Conservation (phyloP, 1,140 invertebrate species). For the Sminthurinus signatus region DNA sequence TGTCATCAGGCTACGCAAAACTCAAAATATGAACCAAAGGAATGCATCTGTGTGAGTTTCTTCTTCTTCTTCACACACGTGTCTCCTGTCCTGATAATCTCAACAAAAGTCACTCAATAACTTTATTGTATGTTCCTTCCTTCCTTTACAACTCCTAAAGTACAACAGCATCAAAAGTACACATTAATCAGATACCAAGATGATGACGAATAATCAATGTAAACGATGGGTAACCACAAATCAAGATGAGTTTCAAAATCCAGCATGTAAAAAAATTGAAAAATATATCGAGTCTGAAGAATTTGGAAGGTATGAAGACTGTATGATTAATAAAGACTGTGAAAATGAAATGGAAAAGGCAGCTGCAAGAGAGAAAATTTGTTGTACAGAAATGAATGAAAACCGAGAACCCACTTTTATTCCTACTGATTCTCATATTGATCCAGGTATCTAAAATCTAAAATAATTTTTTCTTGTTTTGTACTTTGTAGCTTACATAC, state of each 20-base stretch:
- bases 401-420: constrained; percentile 26
- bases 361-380: constrained; percentile 16
- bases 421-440: constrained; percentile 32
- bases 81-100: too few relatives aligned
- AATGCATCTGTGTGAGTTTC: too few relatives aligned
- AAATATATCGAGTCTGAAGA: constrained; percentile 29
- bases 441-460: too few relatives aligned
- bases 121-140: too few relatives aligned
- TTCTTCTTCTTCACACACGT: too few relatives aligned
- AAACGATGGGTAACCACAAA: constrained; percentile 29
- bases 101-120: too few relatives aligned
- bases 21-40: too few relatives aligned
- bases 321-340: constrained; percentile 8
- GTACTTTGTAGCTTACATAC: too few relatives aligned
- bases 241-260: constrained; percentile 33
- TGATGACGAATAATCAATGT: constrained; percentile 29
- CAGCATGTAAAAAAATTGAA: constrained; percentile 20
- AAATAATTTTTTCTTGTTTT: too few relatives aligned
- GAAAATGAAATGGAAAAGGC: constrained; percentile 13
- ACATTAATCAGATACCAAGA: background rate
- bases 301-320: constrained; percentile 32
- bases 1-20: too few relatives aligned
- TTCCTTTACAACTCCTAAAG: too few relatives aligned
- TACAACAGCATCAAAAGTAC: too few relatives aligned
- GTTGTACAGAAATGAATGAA: constrained; percentile 22